These are phyloP conservation scores for Parthenolecanium corni DNA, from an alignment of 2,888 invertebrate species.

Conservation along the genomic window DNA sequence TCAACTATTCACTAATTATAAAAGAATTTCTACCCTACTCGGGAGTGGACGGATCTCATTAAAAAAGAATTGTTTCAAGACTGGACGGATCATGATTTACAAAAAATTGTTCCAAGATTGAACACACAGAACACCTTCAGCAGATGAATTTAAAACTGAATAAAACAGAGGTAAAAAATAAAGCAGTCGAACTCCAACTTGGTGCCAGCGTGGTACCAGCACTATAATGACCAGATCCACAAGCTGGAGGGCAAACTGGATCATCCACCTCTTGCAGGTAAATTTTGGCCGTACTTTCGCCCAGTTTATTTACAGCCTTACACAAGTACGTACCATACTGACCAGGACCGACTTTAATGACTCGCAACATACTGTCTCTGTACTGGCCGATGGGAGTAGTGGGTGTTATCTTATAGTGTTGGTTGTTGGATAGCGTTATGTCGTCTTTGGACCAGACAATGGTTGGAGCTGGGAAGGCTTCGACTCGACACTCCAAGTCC, in stretches of 20 bases:
- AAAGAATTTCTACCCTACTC: too few species aligned
- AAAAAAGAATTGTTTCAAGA: too few species aligned
- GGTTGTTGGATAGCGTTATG: conserved; percentile 67
- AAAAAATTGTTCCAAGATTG: too few species aligned
- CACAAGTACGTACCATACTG: conserved; percentile 77
- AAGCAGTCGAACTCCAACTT: neutral
- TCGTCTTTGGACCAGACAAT: conserved; percentile 82
- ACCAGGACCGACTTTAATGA: conserved; percentile 77
- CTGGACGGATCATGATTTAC: too few species aligned
- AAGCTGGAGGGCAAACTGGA: conserved; percentile 87
- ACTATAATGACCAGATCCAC: conserved; percentile 38
- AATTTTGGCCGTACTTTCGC: conserved; percentile 60
- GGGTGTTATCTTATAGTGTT: conserved; percentile 78
- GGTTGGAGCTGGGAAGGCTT: conserved; percentile 84
- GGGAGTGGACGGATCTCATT: too few species aligned
- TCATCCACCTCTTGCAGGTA: conserved; percentile 78
- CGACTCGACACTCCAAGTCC: conserved; percentile 85
- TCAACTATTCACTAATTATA: too few species aligned
- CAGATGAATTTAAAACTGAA: too few species aligned
- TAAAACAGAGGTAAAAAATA: neutral
- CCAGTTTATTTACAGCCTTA: conserved; percentile 76
- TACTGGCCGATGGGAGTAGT: conserved; percentile 84
- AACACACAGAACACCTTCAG: too few species aligned
- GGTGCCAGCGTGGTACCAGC: neutral
- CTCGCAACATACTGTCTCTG: conserved; percentile 73